Evolutionary conservation across 2,113 vertebrate genomes (phyloP).

Genomic region (Uria lomvia): DNA sequence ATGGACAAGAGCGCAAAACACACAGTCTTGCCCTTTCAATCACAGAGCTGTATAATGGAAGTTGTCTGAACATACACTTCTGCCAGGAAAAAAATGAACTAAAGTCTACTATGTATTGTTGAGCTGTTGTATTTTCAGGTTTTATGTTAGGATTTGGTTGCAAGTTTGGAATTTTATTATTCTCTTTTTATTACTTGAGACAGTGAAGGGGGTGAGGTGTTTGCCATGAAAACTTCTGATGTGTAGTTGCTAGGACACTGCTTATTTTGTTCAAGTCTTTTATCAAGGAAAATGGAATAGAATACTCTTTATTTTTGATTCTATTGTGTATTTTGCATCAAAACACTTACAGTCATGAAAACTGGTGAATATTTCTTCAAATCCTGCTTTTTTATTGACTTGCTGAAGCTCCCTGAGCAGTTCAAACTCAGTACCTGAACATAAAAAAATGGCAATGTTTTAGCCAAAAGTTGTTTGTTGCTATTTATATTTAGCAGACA

Average conservation of each 20-base stretch:
- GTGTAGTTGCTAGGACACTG: conserved; percentile 19
- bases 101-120: neutral
- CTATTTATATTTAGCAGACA: neutral
- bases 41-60: neutral
- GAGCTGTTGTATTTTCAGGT: neutral
- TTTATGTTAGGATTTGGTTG: neutral
- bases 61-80: neutral
- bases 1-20: neutral
- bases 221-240: neutral
- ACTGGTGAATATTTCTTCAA: neutral
- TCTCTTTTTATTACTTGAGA: conserved; percentile 8
- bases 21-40: neutral
- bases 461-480: neutral
- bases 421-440: neutral
- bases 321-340: neutral
- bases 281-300: neutral
- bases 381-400: neutral
- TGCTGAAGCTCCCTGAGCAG: neutral
- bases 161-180: neutral
- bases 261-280: neutral
- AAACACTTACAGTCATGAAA: neutral
- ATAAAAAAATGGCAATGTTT: neutral
- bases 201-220: neutral
- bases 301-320: neutral
- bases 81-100: neutral